Evolutionary conservation across 2,113 vertebrate species (phyloP).

Genomic region (Dipodomys ordii): DNA sequence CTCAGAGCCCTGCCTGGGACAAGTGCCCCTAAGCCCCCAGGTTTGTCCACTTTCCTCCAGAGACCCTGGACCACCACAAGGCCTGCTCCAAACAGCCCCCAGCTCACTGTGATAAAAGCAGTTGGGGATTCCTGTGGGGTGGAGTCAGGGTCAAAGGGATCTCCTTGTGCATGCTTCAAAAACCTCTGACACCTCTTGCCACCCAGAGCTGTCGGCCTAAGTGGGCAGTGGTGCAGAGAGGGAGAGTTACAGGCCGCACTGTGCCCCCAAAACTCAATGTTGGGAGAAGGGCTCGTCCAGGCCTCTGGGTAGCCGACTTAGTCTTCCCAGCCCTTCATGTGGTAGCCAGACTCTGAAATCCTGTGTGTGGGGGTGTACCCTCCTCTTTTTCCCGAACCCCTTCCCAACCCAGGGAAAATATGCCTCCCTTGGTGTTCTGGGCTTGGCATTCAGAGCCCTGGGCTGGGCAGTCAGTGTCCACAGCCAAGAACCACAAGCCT

Average conservation of each 20-base stretch:
- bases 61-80: not conserved
- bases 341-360: constrained; percentile 50
- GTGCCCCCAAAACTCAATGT: rapidly evolving
- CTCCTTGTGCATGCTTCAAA: not conserved
- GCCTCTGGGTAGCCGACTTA: not conserved
- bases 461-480: not conserved
- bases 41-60: not conserved
- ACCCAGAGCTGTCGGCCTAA: not conserved
- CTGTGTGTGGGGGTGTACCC: not conserved
- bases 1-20: not conserved
- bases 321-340: constrained; percentile 32
- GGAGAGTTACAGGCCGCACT: no score
- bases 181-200: not conserved
- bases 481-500: constrained; percentile 75
- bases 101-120: not conserved
- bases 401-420: constrained; percentile 46
- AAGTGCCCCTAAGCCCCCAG: not conserved
- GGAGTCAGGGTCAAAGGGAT: not conserved
- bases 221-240: not conserved
- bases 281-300: not conserved
- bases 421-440: not conserved
- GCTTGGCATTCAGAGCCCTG: constrained; percentile 5
- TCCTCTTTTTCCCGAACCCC: not conserved
- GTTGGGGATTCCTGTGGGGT: not conserved
- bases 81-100: not conserved